These are phyloP conservation scores for Dipodomys ordii DNA, from an alignment of 2,113 vertebrate genomes.

Conservation along the genomic window DNA sequence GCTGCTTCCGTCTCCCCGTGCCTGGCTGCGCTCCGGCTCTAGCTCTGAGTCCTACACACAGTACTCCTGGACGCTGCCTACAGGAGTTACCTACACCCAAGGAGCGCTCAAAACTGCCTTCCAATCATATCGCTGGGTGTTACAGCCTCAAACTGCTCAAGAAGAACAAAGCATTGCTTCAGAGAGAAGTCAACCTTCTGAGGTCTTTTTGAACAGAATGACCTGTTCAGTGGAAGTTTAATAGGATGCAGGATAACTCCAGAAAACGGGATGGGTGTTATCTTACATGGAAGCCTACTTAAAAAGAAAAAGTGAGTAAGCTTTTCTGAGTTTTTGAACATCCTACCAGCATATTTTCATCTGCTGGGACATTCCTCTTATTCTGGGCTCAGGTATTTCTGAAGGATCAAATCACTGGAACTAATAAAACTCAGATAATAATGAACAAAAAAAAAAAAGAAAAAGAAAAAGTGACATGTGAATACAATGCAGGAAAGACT, in stretches of 20 bases:
- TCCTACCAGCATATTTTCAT: conserved; percentile 77
- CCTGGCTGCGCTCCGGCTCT: not conserved
- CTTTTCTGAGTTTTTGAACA: conserved; percentile 79
- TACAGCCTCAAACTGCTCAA: conserved; percentile 1
- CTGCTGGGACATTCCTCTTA: conserved; percentile 58
- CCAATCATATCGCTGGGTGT: conserved; percentile 4
- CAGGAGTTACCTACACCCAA: conserved; percentile 18
- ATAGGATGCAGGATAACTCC: not conserved
- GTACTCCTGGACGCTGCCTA: conserved; percentile 22
- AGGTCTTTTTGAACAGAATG: not conserved
- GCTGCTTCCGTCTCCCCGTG: no score
- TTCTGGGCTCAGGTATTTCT: conserved; percentile 69
- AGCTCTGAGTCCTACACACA: conserved; percentile 37
- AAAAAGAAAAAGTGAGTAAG: not conserved
- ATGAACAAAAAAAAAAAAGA: no score
- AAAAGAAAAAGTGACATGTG: not conserved
- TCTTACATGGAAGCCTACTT: not conserved
- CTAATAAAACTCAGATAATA: conserved; percentile 66
- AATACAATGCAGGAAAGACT: not conserved
- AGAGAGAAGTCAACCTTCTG: conserved; percentile 2
- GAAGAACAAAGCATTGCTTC: conserved; percentile 48
- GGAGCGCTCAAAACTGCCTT: conserved; percentile 57
- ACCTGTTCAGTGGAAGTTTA: not conserved
- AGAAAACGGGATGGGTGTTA: not conserved
- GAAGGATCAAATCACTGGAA: conserved; percentile 76